Percentiles rank a stretch among this genome's conserved stretches.
Conservation (phyloP, 2,888 invertebrate species). For the Cheilosia urbana region DNA sequence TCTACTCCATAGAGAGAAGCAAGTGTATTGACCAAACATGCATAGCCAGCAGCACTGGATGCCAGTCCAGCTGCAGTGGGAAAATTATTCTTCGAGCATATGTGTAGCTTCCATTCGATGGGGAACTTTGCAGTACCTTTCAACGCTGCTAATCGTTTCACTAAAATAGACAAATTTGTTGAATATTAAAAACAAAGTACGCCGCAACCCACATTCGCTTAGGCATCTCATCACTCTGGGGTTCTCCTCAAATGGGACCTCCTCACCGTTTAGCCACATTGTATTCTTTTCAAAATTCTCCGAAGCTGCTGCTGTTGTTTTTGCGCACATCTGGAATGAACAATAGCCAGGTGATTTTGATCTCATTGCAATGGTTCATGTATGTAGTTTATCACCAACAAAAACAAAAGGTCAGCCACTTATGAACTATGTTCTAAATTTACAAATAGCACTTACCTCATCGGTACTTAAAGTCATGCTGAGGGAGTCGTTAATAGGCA, state of each 20-base stretch:
- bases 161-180: conserved; percentile 69
- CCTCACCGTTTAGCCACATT: conserved; percentile 96
- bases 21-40: conserved; percentile 93
- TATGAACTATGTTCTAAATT: conserved; percentile 27
- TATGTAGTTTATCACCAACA: too few species aligned
- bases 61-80: conserved; percentile 99
- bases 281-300: conserved; percentile 89
- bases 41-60: conserved; percentile 99
- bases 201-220: conserved; percentile 86
- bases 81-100: conserved; percentile 97
- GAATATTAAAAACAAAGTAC: neutral
- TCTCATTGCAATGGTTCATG: conserved; percentile 36
- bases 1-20: conserved; percentile 90
- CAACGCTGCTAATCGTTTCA: conserved; percentile 79
- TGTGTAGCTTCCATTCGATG: conserved; percentile 89
- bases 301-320: conserved; percentile 92
- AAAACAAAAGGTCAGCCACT: conserved; percentile 11
- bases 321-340: conserved; percentile 90
- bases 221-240: conserved; percentile 91
- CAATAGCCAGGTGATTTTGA: conserved; percentile 45
- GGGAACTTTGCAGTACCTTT: conserved; percentile 80
- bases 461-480: conserved; percentile 94
- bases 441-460: conserved; percentile 85
- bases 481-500: conserved; percentile 98
- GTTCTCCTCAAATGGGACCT: conserved; percentile 90